A percentile compares a stretch with the other conserved stretches of the same genome.
phyloP scores from a whole-genome alignment of 92 coral and sea anemone genomes.

The Nematostella vectensis region DNA sequence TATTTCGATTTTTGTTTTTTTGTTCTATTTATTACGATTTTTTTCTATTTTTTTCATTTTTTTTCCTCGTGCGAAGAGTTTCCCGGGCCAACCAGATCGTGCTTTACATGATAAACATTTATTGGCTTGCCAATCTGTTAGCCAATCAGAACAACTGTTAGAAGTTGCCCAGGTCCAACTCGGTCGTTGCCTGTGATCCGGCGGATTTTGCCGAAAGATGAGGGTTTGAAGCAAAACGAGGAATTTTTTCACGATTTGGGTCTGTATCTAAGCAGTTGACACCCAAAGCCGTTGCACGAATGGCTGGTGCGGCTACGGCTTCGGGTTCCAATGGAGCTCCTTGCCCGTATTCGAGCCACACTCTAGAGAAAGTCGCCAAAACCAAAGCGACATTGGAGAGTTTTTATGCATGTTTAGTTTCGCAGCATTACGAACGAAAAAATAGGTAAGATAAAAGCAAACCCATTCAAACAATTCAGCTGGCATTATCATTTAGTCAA shows the following conservation, averaged over 20 bases:
- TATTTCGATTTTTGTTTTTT: too few species aligned
- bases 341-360: slow-evolving; percentile 78
- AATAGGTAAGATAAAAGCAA: slow-evolving; percentile 50
- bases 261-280: slow-evolving; percentile 8
- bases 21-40: too few species aligned
- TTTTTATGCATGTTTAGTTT: slow-evolving; percentile 80
- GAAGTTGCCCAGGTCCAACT: slow-evolving; percentile 2
- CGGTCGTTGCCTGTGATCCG: slow-evolving; percentile 1
- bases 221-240: background rate
- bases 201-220: slow-evolving; percentile 2
- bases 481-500: too few species aligned
- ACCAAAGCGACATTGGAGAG: slow-evolving; percentile 90
- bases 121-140: too few species aligned
- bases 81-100: too few species aligned
- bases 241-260: slow-evolving; percentile 6
- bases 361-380: slow-evolving; percentile 96
- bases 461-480: background rate
- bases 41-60: too few species aligned
- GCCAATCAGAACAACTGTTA: slow-evolving; percentile 19
- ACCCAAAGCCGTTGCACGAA: background rate
- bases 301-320: slow-evolving; percentile 68
- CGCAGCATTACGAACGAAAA: slow-evolving; percentile 86
- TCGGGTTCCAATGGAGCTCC: slow-evolving; percentile 78
- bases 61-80: too few species aligned
- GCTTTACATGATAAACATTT: too few species aligned